A percentile compares a stretch with the other conserved stretches of the same genome.
phyloP scores from a whole-genome alignment of 2,113 vertebrate species.

The Cyphomyrus plagiostoma region DNA sequence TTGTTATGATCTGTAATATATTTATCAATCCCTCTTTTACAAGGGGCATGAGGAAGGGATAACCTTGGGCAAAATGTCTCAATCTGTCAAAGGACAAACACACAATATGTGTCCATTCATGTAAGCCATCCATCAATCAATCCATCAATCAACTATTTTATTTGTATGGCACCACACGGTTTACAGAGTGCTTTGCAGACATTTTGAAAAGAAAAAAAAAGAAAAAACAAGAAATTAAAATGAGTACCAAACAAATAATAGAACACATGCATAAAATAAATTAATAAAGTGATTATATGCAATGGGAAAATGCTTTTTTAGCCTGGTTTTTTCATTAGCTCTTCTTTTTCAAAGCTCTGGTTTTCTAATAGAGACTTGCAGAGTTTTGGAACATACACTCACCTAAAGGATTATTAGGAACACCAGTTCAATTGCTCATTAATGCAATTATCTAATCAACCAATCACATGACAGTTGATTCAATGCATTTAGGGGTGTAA shows the following conservation, averaged over 20 bases:
- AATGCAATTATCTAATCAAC: too few relatives aligned
- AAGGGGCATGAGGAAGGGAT: not conserved
- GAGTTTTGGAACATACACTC: not conserved
- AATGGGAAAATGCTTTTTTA: not conserved
- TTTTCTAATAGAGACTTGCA: not conserved
- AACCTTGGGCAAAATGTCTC: not conserved
- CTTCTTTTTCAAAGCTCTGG: too few relatives aligned
- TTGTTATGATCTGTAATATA: not conserved
- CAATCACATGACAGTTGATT: too few relatives aligned
- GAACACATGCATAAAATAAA: not conserved
- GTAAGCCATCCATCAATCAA: not conserved
- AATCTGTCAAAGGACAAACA: not conserved
- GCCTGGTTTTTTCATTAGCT: not conserved
- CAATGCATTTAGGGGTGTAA: too few relatives aligned
- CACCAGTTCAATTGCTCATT: too few relatives aligned
- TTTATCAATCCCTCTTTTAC: not conserved
- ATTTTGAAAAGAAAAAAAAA: too few relatives aligned
- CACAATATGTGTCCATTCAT: not conserved
- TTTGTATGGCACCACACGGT: not conserved
- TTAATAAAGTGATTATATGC: not conserved
- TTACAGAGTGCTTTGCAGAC: not conserved
- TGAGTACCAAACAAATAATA: not conserved
- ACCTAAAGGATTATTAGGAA: too few relatives aligned
- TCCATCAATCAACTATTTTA: not conserved
- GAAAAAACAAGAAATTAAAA: not conserved